Base-by-base conservation (phyloP, 1,140 invertebrate species). In the Eriosoma lanigerum region DNA sequence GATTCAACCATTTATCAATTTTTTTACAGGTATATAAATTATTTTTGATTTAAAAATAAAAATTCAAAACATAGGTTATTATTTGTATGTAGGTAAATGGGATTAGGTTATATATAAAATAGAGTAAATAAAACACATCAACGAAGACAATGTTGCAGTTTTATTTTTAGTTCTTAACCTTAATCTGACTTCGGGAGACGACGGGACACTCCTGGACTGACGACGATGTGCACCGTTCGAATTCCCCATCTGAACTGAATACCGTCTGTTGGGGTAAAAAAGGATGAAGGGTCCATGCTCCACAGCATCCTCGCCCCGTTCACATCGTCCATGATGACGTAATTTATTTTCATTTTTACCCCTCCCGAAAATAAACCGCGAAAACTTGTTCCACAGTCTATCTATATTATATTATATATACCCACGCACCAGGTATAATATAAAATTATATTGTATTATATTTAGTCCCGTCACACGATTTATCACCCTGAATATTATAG, bases 181-280 rank as follows among this genome's bases (percentile, higher is more conserved):
- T 60, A 78, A 12, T 86, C 89, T 85, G 76, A 89, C 88, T 87
- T 90, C 90, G 83, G 90, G 90, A 80, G 90, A 90, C 84, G 89
- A 90, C 58, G 90, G 90, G 83, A 91, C 86, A 84, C 90, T 91
- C 83, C 89, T 87, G 80, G 88, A 89, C 84, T 89, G 87, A 83
- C 86, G 85, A 81, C 85, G 75, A 78, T 56, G 75, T 13, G 56
- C 75, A 48, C 75, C 46, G 75, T 78, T 78, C 26, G 75, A 78
- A 78, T 78, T 78, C 32, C 75, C 75, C 75, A 78, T 78, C 24
- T 56, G 54, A 78, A 78, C 75, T 78, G 56, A 78, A 48, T 56
- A 78, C 72, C 12, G 72, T 58, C 72, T 56, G 72, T n/a, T 58
- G 5, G 75, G 75, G 56, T 78, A 58, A 78, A 62, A 78, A 60